Evolutionary conservation across 2,797 vertebrate species (phyloP), one percentile per base, ranked within the genome.

Genomic region (Meda fulgida): DNA sequence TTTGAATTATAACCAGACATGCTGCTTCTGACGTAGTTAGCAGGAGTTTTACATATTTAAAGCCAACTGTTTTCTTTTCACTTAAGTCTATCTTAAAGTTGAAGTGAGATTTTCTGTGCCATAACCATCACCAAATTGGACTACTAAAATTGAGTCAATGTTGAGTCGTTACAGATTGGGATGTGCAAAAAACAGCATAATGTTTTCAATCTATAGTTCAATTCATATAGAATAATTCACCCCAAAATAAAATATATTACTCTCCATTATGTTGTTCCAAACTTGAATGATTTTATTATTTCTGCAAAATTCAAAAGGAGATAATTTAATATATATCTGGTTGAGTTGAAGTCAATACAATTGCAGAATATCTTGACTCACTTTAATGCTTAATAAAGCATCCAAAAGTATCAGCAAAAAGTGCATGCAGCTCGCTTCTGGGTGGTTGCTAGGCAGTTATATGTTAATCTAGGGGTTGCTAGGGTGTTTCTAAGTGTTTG

Each of bases 1-100:
- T 84, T 75, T 83, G 13, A 69, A 67, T 78, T 84, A 77, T 78
- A 53, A 84, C 34, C 43, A 69, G 82, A 79, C 63, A 84, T 43
- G 16, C 31, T 76, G 60, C 60, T 76, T 18, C n/a, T 26, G 21
- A 40, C 5, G 7, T 77, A 70, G 34, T 77, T 46, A 83, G 60
- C 23, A 23, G 63, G 73, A 43, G 73, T 43, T 43, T 66, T 69
- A 77, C 19, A 43, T 77, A 55, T 84, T 78, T 55, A 43, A 55
- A 76, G 34, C 58, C 40, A 66, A 75, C 40, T 46, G 8, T 48
- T 26, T 63, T 48, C 21, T 9, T 69, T 23, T 19, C 70, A 18
- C 70, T 65, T 36, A 48, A 75, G 14, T 65, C 40, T 21, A 51
- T 66, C 3, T 75, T 76, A 38, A 65, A 29, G 9, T 36, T 83